Evolutionary conservation across 2,888 invertebrate genomes (phyloP).

Genomic region (Hemithea aestivaria): DNA sequence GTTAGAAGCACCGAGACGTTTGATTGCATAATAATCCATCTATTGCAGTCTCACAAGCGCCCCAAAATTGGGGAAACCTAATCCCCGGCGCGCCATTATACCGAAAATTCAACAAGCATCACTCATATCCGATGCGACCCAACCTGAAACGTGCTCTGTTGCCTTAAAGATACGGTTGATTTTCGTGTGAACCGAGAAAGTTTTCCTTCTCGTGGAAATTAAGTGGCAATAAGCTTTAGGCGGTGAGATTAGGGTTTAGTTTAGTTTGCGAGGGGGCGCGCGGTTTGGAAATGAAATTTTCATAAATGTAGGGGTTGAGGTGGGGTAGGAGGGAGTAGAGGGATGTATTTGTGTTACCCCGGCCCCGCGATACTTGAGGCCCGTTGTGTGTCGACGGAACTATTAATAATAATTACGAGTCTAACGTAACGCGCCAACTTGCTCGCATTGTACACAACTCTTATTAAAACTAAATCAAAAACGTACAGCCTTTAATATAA

Average conservation of each 20-base stretch:
- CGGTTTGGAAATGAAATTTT: constrained; percentile 75
- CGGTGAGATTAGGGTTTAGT: constrained; percentile 60
- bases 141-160: constrained; percentile 46
- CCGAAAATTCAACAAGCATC: constrained; percentile 63
- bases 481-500: too few species aligned
- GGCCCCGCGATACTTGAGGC: constrained; percentile 56
- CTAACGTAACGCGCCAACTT: too few species aligned
- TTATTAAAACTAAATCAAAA: too few species aligned
- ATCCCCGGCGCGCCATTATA: constrained; percentile 73
- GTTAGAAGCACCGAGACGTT: constrained; percentile 36
- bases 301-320: constrained; percentile 56
- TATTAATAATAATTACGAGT: constrained; percentile 64
- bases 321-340: constrained; percentile 26
- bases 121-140: constrained; percentile 42
- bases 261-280: constrained; percentile 48
- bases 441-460: too few species aligned
- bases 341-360: constrained; percentile 64
- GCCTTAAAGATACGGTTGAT: constrained; percentile 45
- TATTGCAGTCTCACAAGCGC: constrained; percentile 62
- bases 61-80: constrained; percentile 69
- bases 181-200: constrained; percentile 38
- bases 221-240: constrained; percentile 62
- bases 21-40: constrained; percentile 72
- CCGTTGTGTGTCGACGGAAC: constrained; percentile 56
- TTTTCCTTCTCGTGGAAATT: constrained; percentile 51